Percentiles rank a stretch among this genome's conserved stretches.
These are phyloP conservation scores for Calliphora vicina DNA, from an alignment of 1,140 invertebrate species.

Conservation along the genomic window DNA sequence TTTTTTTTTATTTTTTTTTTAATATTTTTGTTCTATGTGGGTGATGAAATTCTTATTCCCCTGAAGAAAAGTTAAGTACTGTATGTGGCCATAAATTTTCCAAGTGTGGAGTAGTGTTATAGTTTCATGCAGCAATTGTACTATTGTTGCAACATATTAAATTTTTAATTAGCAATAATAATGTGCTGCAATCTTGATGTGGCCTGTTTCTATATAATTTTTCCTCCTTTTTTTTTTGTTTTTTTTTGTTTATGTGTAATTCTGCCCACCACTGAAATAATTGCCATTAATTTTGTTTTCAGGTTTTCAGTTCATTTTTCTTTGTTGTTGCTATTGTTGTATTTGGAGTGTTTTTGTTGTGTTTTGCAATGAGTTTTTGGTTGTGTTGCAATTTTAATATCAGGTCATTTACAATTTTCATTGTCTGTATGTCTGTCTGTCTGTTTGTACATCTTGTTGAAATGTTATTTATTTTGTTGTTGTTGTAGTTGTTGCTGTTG, in stretches of 20 bases:
- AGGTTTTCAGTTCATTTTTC: background rate
- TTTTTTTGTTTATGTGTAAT: background rate
- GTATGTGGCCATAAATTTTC: too few relatives aligned
- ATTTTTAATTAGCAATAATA: background rate
- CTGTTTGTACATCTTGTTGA: background rate
- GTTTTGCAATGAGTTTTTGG: background rate
- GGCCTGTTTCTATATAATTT: background rate
- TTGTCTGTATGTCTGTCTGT: background rate
- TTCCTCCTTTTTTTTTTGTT: background rate
- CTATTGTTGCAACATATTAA: background rate
- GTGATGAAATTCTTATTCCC: too few relatives aligned
- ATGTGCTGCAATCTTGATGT: background rate
- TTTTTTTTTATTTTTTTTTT: too few relatives aligned
- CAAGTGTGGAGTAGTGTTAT: too few relatives aligned
- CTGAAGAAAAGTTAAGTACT: too few relatives aligned
- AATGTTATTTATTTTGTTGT: background rate
- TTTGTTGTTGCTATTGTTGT: background rate
- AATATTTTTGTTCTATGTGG: too few relatives aligned
- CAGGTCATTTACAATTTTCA: conserved; percentile 5
- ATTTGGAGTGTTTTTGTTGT: too few relatives aligned
- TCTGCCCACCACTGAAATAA: background rate
- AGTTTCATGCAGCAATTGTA: background rate
- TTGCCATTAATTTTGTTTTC: conserved; percentile 10
- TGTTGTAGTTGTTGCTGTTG: background rate
- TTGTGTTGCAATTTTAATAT: conserved; percentile 1